A percentile compares a stretch with the other conserved stretches of the same genome.
These are phyloP conservation scores for Buphagus erythrorhynchus DNA, from an alignment of 2,797 vertebrate genomes.

Conservation along the genomic window DNA sequence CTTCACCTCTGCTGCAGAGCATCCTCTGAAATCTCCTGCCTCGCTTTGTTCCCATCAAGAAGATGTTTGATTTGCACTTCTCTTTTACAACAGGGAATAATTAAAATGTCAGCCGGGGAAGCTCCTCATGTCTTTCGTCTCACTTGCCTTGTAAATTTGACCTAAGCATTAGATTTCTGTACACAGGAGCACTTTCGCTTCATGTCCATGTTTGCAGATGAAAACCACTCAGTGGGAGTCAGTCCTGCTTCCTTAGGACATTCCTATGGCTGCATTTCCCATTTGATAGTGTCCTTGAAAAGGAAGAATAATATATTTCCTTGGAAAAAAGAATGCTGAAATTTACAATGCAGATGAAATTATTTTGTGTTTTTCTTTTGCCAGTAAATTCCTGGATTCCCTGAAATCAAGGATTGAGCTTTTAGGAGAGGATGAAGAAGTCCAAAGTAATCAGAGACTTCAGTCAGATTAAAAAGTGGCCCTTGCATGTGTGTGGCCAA, in stretches of 20 bases:
- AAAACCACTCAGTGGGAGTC: neutral
- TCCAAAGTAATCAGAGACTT: neutral
- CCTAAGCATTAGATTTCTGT: neutral
- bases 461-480: neutral
- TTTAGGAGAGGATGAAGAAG: neutral
- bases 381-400: neutral
- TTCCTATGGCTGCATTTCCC: neutral
- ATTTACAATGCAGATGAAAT: neutral
- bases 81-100: neutral
- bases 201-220: neutral
- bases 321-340: neutral
- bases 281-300: neutral
- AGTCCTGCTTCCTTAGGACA: neutral
- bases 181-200: neutral
- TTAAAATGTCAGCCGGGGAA: neutral
- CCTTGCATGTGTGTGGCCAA: neutral
- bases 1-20: neutral
- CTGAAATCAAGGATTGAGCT: neutral
- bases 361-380: neutral
- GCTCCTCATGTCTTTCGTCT: neutral
- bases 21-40: neutral
- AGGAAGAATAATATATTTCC: neutral
- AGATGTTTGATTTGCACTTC: neutral
- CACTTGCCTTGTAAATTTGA: neutral
- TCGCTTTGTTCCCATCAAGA: accelerated